Percentiles rank a stretch among this genome's conserved stretches.
Evolutionary conservation across 1,140 invertebrate species (phyloP).

Genomic region (Drosophila dunni): DNA sequence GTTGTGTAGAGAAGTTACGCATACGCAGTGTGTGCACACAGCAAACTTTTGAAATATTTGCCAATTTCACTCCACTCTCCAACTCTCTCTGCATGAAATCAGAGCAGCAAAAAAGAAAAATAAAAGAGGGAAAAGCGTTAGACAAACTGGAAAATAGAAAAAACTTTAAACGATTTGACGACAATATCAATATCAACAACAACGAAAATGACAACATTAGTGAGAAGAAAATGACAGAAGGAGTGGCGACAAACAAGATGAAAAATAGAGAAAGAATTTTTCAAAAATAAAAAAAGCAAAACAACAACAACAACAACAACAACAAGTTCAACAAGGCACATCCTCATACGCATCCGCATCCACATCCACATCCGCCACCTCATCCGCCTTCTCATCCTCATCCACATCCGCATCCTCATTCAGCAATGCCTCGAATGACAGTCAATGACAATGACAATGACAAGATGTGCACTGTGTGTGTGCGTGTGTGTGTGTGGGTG

Average conservation of each 20-base stretch:
- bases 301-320: slow-evolving; percentile 15
- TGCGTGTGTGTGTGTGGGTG: neutral
- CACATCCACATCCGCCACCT: slow-evolving; percentile 26
- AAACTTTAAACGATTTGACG: slow-evolving; percentile 53
- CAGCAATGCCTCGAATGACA: slow-evolving; percentile 35
- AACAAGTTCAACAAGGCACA: slow-evolving; percentile 37
- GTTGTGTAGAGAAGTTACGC: slow-evolving; percentile 3
- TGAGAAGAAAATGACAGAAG: neutral
- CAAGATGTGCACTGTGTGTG: slow-evolving; percentile 19
- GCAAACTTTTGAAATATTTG: slow-evolving; percentile 25
- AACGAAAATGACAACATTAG: slow-evolving; percentile 33
- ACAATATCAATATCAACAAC: slow-evolving; percentile 41
- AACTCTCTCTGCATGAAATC: neutral
- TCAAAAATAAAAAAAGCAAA: neutral
- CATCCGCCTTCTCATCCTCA: slow-evolving; percentile 27
- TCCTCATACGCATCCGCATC: slow-evolving; percentile 34
- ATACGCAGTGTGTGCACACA: slow-evolving; percentile 16
- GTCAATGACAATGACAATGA: slow-evolving; percentile 52
- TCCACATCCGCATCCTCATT: slow-evolving; percentile 31
- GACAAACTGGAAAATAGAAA: slow-evolving; percentile 35
- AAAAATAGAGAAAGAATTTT: slow-evolving; percentile 3
- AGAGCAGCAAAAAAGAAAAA: neutral
- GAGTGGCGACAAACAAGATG: neutral
- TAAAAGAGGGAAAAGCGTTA: slow-evolving; percentile 20
- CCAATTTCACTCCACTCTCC: slow-evolving; percentile 26